Percentiles rank a stretch among this genome's conserved stretches.
These are phyloP conservation scores for Lophochroa leadbeateri DNA, from an alignment of 2,113 vertebrate genomes.

Conservation along the genomic window DNA sequence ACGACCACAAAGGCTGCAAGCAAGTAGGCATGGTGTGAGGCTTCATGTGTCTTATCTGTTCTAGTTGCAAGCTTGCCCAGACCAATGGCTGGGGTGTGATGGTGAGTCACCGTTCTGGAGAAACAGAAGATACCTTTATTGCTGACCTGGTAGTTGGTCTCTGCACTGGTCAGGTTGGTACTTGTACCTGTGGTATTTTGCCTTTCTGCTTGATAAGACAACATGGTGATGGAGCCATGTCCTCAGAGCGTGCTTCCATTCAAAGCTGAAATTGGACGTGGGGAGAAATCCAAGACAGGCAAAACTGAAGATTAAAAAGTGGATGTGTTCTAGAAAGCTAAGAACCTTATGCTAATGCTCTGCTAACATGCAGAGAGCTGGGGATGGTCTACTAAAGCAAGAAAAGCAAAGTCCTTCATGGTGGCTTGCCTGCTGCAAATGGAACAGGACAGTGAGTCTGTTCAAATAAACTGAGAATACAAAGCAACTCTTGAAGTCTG, in stretches of 20 bases:
- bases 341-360: neutral
- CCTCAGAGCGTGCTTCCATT: neutral
- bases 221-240: fast-evolving
- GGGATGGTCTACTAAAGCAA: neutral
- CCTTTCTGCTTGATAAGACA: neutral
- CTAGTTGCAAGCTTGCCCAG: conserved; percentile 93
- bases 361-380: neutral
- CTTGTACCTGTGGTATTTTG: neutral
- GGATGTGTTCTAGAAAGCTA: neutral
- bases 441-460: neutral
- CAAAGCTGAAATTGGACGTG: neutral
- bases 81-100: conserved; percentile 95
- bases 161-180: conserved; percentile 89
- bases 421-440: neutral
- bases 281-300: neutral
- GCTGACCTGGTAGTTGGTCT: conserved; percentile 95
- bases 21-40: fast-evolving
- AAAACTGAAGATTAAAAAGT: neutral
- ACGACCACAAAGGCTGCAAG: neutral
- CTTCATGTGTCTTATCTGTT: neutral
- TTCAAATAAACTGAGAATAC: neutral
- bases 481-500: neutral
- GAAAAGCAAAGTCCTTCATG: neutral
- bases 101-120: conserved; percentile 95
- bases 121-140: conserved; percentile 97